Conservation (phyloP, 2,797 vertebrate genomes). For the Epinephelus awoara region DNA sequence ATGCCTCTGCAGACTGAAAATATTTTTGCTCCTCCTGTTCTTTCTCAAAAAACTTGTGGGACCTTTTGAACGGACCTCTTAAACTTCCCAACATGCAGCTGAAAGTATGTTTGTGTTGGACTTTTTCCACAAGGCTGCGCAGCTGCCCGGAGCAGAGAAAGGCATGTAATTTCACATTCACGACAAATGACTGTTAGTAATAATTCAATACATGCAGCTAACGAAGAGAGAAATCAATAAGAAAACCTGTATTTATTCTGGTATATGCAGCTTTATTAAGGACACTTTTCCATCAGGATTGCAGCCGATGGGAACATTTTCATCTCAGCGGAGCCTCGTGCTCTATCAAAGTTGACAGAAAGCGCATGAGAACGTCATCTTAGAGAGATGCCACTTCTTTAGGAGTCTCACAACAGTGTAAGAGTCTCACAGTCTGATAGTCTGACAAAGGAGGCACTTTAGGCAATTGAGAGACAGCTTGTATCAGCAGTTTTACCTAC, state of each 20-base stretch:
- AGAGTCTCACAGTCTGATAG: constrained; percentile 61
- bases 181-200: constrained; percentile 17
- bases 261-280: constrained; percentile 15
- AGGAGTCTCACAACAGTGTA: constrained; percentile 55
- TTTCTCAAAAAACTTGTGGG: constrained; percentile 34
- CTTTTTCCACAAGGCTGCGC: constrained; percentile 8
- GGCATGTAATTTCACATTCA: constrained; percentile 27
- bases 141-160: constrained; percentile 12
- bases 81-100: constrained; percentile 46
- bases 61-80: constrained; percentile 52
- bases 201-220: neutral
- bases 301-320: constrained; percentile 46
- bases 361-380: constrained; percentile 36
- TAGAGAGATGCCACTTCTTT: constrained; percentile 68
- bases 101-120: constrained; percentile 50
- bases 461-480: constrained; percentile 77
- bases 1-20: constrained; percentile 49
- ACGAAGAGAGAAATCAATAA: constrained; percentile 25
- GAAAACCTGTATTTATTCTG: neutral
- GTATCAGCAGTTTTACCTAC: constrained; percentile 82
- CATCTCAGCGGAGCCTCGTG: constrained; percentile 42
- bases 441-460: constrained; percentile 80
- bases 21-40: constrained; percentile 52
- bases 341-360: constrained; percentile 60
- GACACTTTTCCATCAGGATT: constrained; percentile 15